These are phyloP conservation scores for Meloidogyne chitwoodi DNA, from an alignment of 1,140 invertebrate genomes.

Conservation along the genomic window DNA sequence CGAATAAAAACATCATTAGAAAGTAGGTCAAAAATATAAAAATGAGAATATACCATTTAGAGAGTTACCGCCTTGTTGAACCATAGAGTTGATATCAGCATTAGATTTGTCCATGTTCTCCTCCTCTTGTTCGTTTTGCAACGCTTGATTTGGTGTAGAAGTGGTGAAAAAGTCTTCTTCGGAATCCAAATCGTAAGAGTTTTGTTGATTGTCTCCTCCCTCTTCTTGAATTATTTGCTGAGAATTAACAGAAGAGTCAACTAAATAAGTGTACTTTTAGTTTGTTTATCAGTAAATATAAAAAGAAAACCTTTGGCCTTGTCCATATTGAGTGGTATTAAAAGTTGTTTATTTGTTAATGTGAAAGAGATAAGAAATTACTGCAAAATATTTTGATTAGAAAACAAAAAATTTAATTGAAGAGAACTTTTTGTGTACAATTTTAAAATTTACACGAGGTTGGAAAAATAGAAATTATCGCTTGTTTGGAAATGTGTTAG, in stretches of 20 bases:
- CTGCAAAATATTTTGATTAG: background rate
- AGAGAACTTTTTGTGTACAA: too few relatives aligned
- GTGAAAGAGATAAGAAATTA: background rate
- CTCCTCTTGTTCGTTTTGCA: background rate
- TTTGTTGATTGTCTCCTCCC: background rate
- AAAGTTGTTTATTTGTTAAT: background rate
- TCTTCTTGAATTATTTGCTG: too few relatives aligned
- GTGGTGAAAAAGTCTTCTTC: background rate
- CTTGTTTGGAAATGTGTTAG: too few relatives aligned
- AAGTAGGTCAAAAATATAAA: background rate
- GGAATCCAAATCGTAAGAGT: background rate
- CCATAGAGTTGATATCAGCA: background rate
- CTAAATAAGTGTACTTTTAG: too few relatives aligned
- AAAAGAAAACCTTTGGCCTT: background rate
- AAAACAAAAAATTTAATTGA: background rate
- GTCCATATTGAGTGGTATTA: background rate
- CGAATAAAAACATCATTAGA: background rate
- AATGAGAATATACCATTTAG: background rate
- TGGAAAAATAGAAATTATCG: too few relatives aligned
- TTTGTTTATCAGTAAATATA: too few relatives aligned
- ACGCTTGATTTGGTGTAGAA: background rate
- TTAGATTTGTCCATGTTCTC: background rate
- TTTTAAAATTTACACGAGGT: too few relatives aligned
- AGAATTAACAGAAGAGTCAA: too few relatives aligned
- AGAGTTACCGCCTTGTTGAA: background rate